Conservation (phyloP, 2,113 vertebrate genomes). For the Rhea americana region DNA sequence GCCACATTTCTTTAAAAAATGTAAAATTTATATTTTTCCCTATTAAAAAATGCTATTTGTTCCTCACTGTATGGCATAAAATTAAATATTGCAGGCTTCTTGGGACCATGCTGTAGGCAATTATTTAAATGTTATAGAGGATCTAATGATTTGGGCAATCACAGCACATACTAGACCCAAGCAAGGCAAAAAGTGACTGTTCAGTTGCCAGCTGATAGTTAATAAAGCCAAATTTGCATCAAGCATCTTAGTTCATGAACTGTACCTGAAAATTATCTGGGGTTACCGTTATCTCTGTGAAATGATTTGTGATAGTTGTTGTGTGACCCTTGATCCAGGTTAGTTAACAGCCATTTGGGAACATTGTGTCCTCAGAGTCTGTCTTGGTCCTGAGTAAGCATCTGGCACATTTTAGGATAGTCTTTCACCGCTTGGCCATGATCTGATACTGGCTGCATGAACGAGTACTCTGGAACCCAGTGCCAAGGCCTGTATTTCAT, state of each 20-base stretch:
- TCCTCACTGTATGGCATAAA: conserved; percentile 10
- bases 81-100: background rate
- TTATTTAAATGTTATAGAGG: conserved; percentile 38
- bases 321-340: background rate
- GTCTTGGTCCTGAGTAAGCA: background rate
- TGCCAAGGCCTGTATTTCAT: background rate
- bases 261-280: background rate
- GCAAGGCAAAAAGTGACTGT: background rate
- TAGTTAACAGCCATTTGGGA: background rate
- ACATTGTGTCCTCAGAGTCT: background rate
- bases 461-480: background rate
- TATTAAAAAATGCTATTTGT: conserved; percentile 31
- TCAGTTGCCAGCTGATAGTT: background rate
- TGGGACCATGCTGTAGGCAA: conserved; percentile 18
- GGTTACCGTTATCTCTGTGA: background rate
- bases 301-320: background rate
- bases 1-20: background rate
- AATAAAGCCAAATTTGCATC: background rate
- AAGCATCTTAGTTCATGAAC: background rate
- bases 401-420: background rate
- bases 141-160: background rate
- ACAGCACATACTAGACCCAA: background rate
- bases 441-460: background rate
- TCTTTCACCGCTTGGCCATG: background rate
- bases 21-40: background rate